Percentiles rank a stretch among this genome's conserved stretches.
Conservation (phyloP, 2,113 vertebrate species). For the Nerophis ophidion region DNA sequence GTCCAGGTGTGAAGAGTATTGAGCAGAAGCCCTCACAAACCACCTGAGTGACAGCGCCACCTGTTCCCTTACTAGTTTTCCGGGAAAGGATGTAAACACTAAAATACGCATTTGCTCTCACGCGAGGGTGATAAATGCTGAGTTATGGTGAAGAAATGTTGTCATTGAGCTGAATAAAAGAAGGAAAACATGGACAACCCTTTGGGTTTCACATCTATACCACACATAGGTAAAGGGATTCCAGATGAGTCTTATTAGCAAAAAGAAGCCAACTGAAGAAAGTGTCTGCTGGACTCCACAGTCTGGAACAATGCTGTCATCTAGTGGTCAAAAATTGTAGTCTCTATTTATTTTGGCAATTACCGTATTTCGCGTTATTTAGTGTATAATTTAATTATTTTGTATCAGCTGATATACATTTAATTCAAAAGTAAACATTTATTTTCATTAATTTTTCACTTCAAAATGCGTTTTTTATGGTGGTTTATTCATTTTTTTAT, state of each 20-base stretch:
- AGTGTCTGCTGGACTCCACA: background rate
- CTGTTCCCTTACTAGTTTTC: constrained; percentile 49
- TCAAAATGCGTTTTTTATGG: no score
- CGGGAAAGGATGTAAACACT: constrained; percentile 1
- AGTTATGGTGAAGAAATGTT: background rate
- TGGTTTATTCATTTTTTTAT: no score
- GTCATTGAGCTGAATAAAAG: background rate
- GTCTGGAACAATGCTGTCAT: constrained; percentile 48
- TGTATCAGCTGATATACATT: no score
- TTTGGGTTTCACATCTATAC: background rate
- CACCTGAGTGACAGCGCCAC: constrained; percentile 52
- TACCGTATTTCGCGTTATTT: no score
- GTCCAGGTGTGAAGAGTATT: constrained; percentile 49
- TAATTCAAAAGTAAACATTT: no score
- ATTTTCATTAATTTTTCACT: no score
- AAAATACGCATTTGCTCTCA: background rate
- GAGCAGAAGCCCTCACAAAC: constrained; percentile 47
- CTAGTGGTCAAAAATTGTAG: constrained; percentile 26
- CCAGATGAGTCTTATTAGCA: background rate
- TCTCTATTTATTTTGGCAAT: background rate
- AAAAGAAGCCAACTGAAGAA: background rate
- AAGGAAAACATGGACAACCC: background rate
- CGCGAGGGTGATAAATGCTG: background rate
- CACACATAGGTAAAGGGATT: background rate
- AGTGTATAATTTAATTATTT: no score